A percentile compares a stretch with the other conserved stretches of the same genome.
Evolutionary conservation across 2,797 vertebrate species (phyloP).

Genomic region (Delichon dasypus): DNA sequence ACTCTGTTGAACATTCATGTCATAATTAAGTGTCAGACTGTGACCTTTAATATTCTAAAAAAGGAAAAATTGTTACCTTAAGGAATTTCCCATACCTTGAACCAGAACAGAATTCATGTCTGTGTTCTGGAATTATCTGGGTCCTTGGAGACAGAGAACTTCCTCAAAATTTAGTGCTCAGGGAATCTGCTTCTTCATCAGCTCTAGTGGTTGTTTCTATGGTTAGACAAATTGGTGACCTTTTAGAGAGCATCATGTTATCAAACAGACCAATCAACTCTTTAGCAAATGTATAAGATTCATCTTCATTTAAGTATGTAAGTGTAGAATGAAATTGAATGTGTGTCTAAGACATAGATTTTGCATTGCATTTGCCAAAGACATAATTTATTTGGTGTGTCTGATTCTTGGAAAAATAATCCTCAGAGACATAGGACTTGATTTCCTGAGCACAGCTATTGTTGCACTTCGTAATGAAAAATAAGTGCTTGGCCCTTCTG

Average conservation of each 20-base stretch:
- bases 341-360: slow-evolving; percentile 43
- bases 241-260: slow-evolving; percentile 50
- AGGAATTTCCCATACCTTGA: slow-evolving; percentile 55
- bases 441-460: slow-evolving; percentile 39
- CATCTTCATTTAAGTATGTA: slow-evolving; percentile 49
- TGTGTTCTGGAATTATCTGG: slow-evolving; percentile 41
- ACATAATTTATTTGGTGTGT: slow-evolving; percentile 30
- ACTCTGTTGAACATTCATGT: neutral
- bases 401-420: slow-evolving; percentile 52
- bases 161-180: slow-evolving; percentile 50
- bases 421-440: slow-evolving; percentile 26
- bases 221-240: slow-evolving; percentile 58
- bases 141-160: slow-evolving; percentile 19
- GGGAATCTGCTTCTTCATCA: slow-evolving; percentile 10
- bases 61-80: slow-evolving; percentile 60
- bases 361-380: slow-evolving; percentile 21
- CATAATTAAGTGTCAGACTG: slow-evolving; percentile 22
- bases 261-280: slow-evolving; percentile 50
- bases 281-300: slow-evolving; percentile 35
- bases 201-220: slow-evolving; percentile 22
- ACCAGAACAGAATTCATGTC: slow-evolving; percentile 44
- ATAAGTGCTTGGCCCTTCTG: neutral
- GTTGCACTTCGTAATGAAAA: slow-evolving; percentile 36
- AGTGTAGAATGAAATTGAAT: slow-evolving; percentile 46
- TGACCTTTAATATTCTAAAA: slow-evolving; percentile 48